phyloP scores from a whole-genome alignment of 2,797 vertebrate genomes.

The Tympanoctomys barrerae region DNA sequence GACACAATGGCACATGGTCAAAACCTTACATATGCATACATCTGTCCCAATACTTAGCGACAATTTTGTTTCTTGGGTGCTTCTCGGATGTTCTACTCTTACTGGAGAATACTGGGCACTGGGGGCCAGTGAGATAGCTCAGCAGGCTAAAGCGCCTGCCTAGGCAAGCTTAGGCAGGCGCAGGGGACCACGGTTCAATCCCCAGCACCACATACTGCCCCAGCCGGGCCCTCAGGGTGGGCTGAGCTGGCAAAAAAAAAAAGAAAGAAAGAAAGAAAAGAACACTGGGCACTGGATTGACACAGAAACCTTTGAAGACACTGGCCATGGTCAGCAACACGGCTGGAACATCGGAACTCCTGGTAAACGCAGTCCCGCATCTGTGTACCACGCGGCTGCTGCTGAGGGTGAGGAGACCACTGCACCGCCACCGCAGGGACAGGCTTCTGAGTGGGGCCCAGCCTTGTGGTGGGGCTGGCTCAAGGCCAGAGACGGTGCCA shows the following conservation, averaged over 20 bases:
- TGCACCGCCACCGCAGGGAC: background rate
- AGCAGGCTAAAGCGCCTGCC: too few relatives aligned
- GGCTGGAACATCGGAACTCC: background rate
- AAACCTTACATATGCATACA: background rate
- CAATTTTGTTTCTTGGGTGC: slow-evolving; percentile 16
- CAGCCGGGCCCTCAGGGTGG: too few relatives aligned
- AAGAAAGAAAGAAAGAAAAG: background rate
- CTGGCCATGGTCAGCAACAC: background rate
- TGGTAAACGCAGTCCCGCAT: background rate
- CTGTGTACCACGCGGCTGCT: background rate
- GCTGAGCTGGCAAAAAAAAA: too few relatives aligned
- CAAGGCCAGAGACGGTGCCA: background rate
- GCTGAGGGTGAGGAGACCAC: background rate
- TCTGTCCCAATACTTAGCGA: background rate
- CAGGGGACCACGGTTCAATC: too few relatives aligned
- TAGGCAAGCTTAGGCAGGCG: too few relatives aligned
- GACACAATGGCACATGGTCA: background rate
- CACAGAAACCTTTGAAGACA: slow-evolving; percentile 12
- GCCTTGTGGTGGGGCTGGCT: background rate
- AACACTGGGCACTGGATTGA: slow-evolving; percentile 44
- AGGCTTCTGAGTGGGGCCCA: background rate
- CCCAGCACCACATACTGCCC: too few relatives aligned
- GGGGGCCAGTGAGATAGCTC: too few relatives aligned
- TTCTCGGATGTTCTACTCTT: slow-evolving; percentile 44
- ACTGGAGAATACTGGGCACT: slow-evolving; percentile 11